Percentiles rank a stretch among this genome's conserved stretches.
Conservation (phyloP, 2,797 vertebrate genomes). For the Typhlichthys subterraneus region DNA sequence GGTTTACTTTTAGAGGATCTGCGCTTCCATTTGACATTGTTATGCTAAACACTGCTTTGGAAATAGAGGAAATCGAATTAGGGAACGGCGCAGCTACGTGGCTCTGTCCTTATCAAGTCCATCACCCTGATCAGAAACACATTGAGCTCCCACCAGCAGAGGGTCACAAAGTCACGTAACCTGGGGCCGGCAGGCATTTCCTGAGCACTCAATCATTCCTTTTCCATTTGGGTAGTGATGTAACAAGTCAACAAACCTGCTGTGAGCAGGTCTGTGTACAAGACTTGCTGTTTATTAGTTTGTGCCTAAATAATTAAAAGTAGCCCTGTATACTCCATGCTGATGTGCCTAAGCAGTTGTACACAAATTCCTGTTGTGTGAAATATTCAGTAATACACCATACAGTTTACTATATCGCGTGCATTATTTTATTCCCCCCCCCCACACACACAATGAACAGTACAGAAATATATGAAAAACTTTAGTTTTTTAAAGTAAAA, state of each 20-base stretch:
- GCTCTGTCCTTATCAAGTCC: conserved; percentile 64
- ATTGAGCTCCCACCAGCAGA: conserved; percentile 61
- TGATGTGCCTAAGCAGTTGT: not conserved
- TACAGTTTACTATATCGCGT: not conserved
- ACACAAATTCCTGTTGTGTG: not conserved
- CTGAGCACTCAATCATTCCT: conserved; percentile 58
- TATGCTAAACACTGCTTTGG: conserved; percentile 71
- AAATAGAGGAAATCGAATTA: conserved; percentile 70
- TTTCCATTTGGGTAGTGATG: conserved; percentile 28
- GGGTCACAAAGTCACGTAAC: conserved; percentile 64
- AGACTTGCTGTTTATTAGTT: not conserved
- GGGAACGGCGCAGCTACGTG: conserved; percentile 43
- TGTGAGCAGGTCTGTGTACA: conserved; percentile 2
- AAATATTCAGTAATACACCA: not conserved
- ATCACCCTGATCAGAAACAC: conserved; percentile 71
- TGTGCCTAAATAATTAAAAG: not conserved
- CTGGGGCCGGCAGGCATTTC: conserved; percentile 57
- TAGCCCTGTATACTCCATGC: not conserved
- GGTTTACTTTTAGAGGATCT: conserved; percentile 54
- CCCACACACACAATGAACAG: too few relatives aligned
- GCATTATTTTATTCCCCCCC: too few relatives aligned
- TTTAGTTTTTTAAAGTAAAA: too few relatives aligned
- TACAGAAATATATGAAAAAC: too few relatives aligned
- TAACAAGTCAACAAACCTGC: conserved; percentile 32
- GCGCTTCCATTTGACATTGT: conserved; percentile 68